These are phyloP conservation scores for Daubentonia madagascariensis DNA, from an alignment of 2,113 vertebrate genomes.

Conservation along the genomic window DNA sequence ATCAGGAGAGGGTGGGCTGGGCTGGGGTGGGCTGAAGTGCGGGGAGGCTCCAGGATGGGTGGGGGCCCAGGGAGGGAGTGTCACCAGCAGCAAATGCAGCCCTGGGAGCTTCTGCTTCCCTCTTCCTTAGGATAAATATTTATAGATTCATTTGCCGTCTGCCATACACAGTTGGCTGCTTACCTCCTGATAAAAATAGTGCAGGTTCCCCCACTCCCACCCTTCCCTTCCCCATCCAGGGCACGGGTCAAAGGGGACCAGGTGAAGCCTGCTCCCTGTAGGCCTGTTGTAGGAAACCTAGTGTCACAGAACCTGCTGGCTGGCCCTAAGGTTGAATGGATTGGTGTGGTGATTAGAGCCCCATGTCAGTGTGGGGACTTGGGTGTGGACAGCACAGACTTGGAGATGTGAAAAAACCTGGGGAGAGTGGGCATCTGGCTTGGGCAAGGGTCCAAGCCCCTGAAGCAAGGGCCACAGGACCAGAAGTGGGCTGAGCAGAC, in stretches of 20 bases:
- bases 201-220: slow-evolving; percentile 47
- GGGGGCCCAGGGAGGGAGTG: slow-evolving; percentile 71
- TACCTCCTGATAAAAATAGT: slow-evolving; percentile 81
- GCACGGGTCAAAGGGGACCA: not conserved
- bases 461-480: not conserved
- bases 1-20: slow-evolving; percentile 53
- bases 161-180: slow-evolving; percentile 84
- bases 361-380: not conserved
- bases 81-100: slow-evolving; percentile 77
- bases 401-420: not conserved
- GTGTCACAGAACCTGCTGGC: not conserved
- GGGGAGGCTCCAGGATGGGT: slow-evolving; percentile 77
- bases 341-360: not conserved
- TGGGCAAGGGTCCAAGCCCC: not conserved
- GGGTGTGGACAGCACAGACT: not conserved
- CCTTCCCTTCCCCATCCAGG: slow-evolving; percentile 8
- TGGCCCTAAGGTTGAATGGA: not conserved
- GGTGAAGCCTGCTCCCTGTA: not conserved
- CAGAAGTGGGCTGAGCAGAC: not conserved
- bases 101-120: slow-evolving; percentile 79
- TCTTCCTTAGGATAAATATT: slow-evolving; percentile 88
- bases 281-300: not conserved
- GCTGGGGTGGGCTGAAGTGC: slow-evolving; percentile 49
- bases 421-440: not conserved
- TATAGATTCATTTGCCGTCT: slow-evolving; percentile 84